Evolutionary conservation across 2,797 vertebrate species (phyloP), one percentile per base, ranked within the genome.

Genomic region (Sandelia bainsii): DNA sequence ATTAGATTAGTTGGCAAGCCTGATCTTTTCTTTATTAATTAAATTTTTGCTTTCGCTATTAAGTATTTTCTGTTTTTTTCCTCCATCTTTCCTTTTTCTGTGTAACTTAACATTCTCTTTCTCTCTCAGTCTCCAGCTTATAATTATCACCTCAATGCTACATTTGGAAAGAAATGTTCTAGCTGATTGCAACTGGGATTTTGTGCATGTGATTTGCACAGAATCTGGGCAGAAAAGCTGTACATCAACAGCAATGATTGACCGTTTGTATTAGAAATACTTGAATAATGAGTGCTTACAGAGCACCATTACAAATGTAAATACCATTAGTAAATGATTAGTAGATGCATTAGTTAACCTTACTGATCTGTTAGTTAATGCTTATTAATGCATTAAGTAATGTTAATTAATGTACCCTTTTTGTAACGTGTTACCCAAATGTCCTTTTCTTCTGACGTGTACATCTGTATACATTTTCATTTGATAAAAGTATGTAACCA

Each of bases 141-240:
- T 72, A 69, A 57, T 72, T 67, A 63, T 70, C 45, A 25, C 49
- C 42, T 54, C 52, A 7, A 3, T 53, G 44, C 27, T 42, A 52
- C 57, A 71, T 68, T 44, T 20, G 22, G 51, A n/a, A 27, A 54
- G 20, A 62, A 66, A 48, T n/a, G 10, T 32, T 23, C 44, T 10
- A 34, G 40, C 19, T 59, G 39, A 72, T 65, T 75, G 39, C 2
- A 0, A 13, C 40, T 56, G n/a, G 53, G 37, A 75, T 42, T 54
- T 60, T 68, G 27, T 42, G 29, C 60, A 48, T 27, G 44, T 27
- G 39, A n/a, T 69, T 20, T 64, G 22, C 45, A 40, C 11, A 51
- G 10, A 27, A 37, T 51, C 20, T 56, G 40, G 62, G 52, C 23
- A 62, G 39, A 51, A n/a, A 9, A 58, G 19, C 6, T 20, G 20